Evolutionary conservation across 2,113 vertebrate genomes (phyloP).

Genomic region (Orycteropus afer): DNA sequence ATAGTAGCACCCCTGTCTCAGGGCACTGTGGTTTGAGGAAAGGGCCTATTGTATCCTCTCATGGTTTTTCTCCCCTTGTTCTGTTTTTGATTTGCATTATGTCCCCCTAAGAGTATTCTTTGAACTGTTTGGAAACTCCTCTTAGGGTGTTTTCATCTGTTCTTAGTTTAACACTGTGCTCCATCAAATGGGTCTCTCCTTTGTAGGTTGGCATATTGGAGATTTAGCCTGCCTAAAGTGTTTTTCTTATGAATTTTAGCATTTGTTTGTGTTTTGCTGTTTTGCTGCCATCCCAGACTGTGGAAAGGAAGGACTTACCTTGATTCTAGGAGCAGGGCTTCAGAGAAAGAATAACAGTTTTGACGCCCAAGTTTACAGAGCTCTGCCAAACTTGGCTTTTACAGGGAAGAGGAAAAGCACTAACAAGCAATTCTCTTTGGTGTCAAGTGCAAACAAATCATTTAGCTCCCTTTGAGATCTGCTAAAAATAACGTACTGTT

Average conservation of each 20-base stretch:
- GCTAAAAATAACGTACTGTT: constrained; percentile 32
- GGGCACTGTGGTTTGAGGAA: neutral
- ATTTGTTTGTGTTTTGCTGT: neutral
- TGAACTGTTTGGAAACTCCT: constrained; percentile 24
- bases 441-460: constrained; percentile 46
- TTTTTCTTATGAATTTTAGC: neutral
- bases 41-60: neutral
- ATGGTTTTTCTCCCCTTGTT: neutral
- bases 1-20: too few relatives aligned
- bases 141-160: neutral
- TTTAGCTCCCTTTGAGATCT: neutral
- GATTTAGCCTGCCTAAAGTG: neutral
- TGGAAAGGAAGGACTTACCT: neutral
- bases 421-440: neutral
- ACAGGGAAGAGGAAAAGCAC: neutral
- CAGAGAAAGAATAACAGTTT: neutral
- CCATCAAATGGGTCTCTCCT: neutral
- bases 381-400: constrained; percentile 17
- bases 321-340: neutral
- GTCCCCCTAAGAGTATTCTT: neutral
- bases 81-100: constrained; percentile 4
- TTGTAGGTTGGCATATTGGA: neutral
- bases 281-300: neutral
- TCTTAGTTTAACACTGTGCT: neutral
- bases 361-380: neutral